Conservation (phyloP, 2,888 invertebrate genomes). For the Bimastos eiseni region DNA sequence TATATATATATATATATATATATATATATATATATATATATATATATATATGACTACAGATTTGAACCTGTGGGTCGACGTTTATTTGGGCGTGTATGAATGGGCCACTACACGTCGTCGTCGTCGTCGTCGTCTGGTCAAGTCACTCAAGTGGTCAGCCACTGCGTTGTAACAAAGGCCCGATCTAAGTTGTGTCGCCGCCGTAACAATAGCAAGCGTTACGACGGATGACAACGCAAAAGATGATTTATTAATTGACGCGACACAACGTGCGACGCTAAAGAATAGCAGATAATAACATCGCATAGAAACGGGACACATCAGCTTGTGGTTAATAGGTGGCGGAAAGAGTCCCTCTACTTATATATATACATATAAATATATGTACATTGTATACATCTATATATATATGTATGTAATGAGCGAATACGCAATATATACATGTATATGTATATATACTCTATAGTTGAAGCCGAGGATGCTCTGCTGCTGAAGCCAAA, state of each 20-base stretch:
- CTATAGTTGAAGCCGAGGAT: not conserved
- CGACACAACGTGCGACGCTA: not conserved
- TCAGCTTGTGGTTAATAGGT: not conserved
- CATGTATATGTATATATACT: not conserved
- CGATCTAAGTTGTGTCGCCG: not conserved
- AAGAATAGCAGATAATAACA: conserved; percentile 13
- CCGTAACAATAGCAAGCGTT: not conserved
- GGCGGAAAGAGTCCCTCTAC: not conserved
- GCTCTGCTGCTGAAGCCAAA: not conserved
- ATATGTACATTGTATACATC: not conserved
- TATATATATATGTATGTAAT: not conserved
- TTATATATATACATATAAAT: not conserved
- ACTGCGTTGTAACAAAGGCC: not conserved
- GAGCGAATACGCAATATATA: too few relatives aligned
- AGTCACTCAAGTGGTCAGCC: not conserved
- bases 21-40: too few relatives aligned
- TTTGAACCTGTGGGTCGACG: not conserved
- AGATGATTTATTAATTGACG: conserved; percentile 26
- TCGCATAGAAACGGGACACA: conserved; percentile 13
- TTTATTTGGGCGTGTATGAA: not conserved
- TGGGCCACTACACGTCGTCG: not conserved
- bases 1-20: too few relatives aligned
- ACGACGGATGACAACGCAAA: not conserved
- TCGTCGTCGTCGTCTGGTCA: not conserved
- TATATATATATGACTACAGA: not conserved